Percentiles rank a stretch among this genome's conserved stretches.
phyloP scores from a whole-genome alignment of 2,797 vertebrate genomes.

The Pantherophis vulpinus region DNA sequence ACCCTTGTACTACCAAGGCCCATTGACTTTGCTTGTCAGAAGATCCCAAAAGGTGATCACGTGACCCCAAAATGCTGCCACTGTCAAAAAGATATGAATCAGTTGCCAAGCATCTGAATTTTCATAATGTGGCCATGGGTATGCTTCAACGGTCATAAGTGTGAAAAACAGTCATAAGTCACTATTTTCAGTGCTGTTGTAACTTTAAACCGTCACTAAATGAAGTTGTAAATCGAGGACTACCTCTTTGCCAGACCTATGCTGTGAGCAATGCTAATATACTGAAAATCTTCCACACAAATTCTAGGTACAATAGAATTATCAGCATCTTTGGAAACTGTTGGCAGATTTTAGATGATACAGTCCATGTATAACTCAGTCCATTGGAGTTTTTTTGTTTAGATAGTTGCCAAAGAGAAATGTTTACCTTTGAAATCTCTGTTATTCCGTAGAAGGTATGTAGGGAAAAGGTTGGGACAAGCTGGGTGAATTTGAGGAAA shows the following conservation, averaged over 20 bases:
- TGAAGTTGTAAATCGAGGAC: neutral
- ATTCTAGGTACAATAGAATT: neutral
- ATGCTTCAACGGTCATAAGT: neutral
- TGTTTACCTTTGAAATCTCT: neutral
- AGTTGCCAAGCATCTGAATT: neutral
- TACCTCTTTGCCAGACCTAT: neutral
- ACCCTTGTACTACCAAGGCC: too few species aligned
- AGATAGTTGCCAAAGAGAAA: neutral
- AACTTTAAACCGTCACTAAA: neutral
- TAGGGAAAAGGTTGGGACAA: neutral
- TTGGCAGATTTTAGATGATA: neutral
- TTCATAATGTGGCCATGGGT: neutral
- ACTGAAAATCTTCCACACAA: neutral
- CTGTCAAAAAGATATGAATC: neutral
- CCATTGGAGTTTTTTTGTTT: neutral
- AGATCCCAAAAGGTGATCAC: too few species aligned
- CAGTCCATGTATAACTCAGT: neutral
- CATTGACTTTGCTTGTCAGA: neutral
- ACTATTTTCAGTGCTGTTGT: neutral
- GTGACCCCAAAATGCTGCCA: neutral
- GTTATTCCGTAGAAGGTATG: neutral
- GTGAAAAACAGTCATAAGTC: neutral
- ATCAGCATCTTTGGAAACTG: neutral
- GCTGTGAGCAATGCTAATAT: neutral
- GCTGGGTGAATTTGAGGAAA: neutral